A percentile compares a stretch with the other conserved stretches of the same genome.
Conservation (phyloP, 92 coral and sea anemone species). For the Parazoanthus swiftii region DNA sequence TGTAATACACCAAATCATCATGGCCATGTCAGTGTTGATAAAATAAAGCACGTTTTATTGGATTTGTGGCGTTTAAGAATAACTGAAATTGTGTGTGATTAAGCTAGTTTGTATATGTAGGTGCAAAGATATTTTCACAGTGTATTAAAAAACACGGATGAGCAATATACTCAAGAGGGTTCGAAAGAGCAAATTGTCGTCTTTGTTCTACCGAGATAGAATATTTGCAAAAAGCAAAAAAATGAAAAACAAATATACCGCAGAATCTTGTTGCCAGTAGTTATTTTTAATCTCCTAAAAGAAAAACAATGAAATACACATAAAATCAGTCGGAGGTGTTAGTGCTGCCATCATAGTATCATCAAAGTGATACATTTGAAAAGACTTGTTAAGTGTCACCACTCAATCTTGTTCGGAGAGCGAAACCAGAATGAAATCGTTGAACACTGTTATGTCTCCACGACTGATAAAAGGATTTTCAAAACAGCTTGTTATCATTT, state of each 20-base stretch:
- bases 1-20: neutral
- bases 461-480: neutral
- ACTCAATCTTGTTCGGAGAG: neutral
- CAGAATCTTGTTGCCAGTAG: too few species aligned
- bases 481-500: neutral
- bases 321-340: conserved; percentile 1
- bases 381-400: conserved; percentile 18
- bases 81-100: neutral
- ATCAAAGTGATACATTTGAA: conserved; percentile 22
- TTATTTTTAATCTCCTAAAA: neutral
- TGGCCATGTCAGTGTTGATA: neutral
- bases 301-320: conserved; percentile 1
- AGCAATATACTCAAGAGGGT: neutral
- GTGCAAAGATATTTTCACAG: neutral
- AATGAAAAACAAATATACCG: neutral
- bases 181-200: neutral
- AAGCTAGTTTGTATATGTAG: neutral
- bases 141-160: neutral
- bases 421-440: neutral
- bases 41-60: conserved; percentile 1
- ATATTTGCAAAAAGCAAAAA: neutral
- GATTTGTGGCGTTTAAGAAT: neutral
- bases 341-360: neutral
- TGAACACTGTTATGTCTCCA: neutral
- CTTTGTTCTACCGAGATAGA: neutral